A percentile compares a stretch with the other conserved stretches of the same genome.
Conservation (phyloP, 2,888 invertebrate species). For the Phortica magna region DNA sequence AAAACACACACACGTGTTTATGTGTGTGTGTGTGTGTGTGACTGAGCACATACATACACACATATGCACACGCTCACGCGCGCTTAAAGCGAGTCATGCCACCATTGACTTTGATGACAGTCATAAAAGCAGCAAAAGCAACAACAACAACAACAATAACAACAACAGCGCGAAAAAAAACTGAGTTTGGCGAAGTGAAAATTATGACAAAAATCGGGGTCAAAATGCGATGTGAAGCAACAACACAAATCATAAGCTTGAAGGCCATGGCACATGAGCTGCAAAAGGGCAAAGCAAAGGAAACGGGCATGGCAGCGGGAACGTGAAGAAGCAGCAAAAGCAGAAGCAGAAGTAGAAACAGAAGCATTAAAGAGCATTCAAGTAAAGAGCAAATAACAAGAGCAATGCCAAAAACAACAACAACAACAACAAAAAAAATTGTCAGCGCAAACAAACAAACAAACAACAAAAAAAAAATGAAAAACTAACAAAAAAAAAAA, state of each 20-base stretch:
- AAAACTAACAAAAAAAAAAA: not conserved
- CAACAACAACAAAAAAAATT: not conserved
- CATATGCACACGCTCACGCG: too few relatives aligned
- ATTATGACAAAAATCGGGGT: constrained; percentile 27
- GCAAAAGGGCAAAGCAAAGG: too few relatives aligned
- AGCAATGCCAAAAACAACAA: not conserved
- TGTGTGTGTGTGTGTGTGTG: too few relatives aligned
- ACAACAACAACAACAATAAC: not conserved
- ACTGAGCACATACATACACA: too few relatives aligned
- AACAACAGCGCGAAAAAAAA: not conserved
- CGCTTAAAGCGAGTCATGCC: too few relatives aligned
- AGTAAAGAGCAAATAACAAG: not conserved
- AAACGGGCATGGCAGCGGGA: too few relatives aligned
- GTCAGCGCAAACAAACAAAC: too few relatives aligned
- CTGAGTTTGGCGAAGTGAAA: constrained; percentile 17
- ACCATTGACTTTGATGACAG: not conserved
- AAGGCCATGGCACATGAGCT: too few relatives aligned
- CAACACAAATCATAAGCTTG: too few relatives aligned
- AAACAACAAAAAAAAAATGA: not conserved
- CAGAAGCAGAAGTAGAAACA: not conserved
- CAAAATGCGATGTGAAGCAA: not conserved
- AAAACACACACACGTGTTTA: too few relatives aligned
- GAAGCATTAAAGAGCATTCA: not conserved
- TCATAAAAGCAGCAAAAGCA: not conserved
- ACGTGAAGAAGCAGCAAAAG: not conserved